These are phyloP conservation scores for Pangasianodon hypophthalmus DNA, from an alignment of 2,113 vertebrate species.

Conservation along the genomic window DNA sequence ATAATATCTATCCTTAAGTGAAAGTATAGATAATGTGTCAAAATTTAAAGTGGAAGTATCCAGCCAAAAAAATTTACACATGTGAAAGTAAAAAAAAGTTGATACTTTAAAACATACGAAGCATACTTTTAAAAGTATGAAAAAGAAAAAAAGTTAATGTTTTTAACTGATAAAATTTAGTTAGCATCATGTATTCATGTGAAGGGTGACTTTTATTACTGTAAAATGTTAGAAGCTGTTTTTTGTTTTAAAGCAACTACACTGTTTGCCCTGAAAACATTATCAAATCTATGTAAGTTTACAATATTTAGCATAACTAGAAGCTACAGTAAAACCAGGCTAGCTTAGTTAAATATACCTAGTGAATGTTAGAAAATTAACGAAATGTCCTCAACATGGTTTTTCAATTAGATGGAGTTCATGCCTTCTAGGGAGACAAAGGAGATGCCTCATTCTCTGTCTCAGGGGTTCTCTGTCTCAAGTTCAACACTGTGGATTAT, in stretches of 20 bases:
- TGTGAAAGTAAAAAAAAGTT: no score
- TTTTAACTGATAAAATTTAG: no score
- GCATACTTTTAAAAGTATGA: no score
- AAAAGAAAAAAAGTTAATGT: no score
- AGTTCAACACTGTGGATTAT: neutral
- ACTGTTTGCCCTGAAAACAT: neutral
- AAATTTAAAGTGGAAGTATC: neutral
- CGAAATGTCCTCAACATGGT: no score
- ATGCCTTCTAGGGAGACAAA: neutral
- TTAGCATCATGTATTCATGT: no score
- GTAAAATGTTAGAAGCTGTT: no score
- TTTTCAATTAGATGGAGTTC: neutral
- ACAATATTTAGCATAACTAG: neutral
- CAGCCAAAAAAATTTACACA: no score
- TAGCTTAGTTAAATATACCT: neutral
- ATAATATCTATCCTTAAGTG: neutral
- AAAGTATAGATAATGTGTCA: neutral
- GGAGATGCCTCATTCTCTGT: no score
- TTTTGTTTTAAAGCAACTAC: neutral
- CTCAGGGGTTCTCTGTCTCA: neutral
- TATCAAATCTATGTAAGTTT: neutral
- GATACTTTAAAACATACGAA: neutral
- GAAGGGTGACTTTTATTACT: no score
- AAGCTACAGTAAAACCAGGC: neutral
- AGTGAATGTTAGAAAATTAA: neutral